phyloP scores from a whole-genome alignment of 1,140 invertebrate genomes.

The Drosophila nigrodunni region DNA sequence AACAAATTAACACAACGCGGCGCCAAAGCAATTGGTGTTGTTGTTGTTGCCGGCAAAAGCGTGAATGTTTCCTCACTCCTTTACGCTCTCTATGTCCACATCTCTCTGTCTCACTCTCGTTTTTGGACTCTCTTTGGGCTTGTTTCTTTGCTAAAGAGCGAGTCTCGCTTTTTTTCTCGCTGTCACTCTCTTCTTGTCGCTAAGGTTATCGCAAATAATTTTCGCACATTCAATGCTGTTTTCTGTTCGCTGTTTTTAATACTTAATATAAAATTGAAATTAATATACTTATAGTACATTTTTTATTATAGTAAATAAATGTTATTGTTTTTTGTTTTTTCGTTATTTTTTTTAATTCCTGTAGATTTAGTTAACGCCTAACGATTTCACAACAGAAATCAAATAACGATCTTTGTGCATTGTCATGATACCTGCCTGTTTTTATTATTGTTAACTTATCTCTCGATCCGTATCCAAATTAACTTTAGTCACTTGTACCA shows the following conservation, averaged over 20 bases:
- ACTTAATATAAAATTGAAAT: constrained; percentile 52
- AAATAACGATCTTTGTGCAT: constrained; percentile 5
- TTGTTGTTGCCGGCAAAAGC: constrained; percentile 45
- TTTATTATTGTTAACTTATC: constrained; percentile 26
- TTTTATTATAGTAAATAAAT: constrained; percentile 15
- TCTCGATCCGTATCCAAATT: constrained; percentile 8
- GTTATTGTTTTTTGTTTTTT: constrained; percentile 20
- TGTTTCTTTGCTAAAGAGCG: constrained; percentile 6
- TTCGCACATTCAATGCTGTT: constrained; percentile 63
- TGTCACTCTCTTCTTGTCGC: constrained; percentile 7
- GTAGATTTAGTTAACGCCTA: constrained; percentile 15
- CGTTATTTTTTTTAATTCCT: constrained; percentile 17
- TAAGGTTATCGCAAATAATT: constrained; percentile 75
- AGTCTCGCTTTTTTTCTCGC: neutral
- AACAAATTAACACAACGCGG: constrained; percentile 77
- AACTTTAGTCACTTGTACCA: constrained; percentile 1
- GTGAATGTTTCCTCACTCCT: constrained; percentile 6
- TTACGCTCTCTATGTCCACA: constrained; percentile 4
- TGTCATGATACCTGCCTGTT: constrained; percentile 24
- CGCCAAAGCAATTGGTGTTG: constrained; percentile 46
- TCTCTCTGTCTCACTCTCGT: constrained; percentile 7
- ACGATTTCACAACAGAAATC: constrained; percentile 23
- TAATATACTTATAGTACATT: constrained; percentile 31
- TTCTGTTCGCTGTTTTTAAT: constrained; percentile 55
- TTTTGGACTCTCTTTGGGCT: constrained; percentile 6